Evolutionary conservation across 2,888 invertebrate species (phyloP), one percentile per base, ranked within the genome.

Genomic region (Ellobium chinense): DNA sequence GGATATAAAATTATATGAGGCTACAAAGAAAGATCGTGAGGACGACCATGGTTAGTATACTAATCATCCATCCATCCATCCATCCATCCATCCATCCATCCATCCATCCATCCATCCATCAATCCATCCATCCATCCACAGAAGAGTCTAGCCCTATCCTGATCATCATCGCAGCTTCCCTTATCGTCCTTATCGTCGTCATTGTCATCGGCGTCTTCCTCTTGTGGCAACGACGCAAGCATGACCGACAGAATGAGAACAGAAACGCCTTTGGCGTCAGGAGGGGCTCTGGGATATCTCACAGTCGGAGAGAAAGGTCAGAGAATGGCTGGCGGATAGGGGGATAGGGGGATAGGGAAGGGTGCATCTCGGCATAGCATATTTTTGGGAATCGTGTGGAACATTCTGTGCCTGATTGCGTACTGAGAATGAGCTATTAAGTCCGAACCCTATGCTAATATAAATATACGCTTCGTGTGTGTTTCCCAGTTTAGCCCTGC

Each of bases 201-300:
- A 18, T 73, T 36, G 24, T 69, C 4, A 31, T 9, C 31, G 29
- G 24, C 7, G 54, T 29, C 46, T 18, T 54, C 18, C 2, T 69
- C 2, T 31, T 69, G 54, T 1, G 46, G 2, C 54, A 14, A 29
- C 27, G 18, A n/a, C 39, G 21, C 29, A 14, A 12, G 2, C 2
- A 60, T 39, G n/a, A 62, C 14, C 58, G 27, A 29, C 37, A 31
- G 2, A 39, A 1, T 2, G n/a, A 24, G 14, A 69, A 37, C 54
- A 69, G 69, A 58, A 37, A 58, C 36, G 63, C 29, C 12, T 66
- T 65, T 27, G 76, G 66, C 18, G 65, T 63, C n/a, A 31, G 65
- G 5, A 62, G 66, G 54, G 34, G 66, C 31, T 56, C 34, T 21
- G 56, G 63, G 7, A 56, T 46, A 24, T 34, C 54, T n/a, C 65